Conservation (phyloP, 2,113 vertebrate genomes). For the Eublepharis macularius region DNA sequence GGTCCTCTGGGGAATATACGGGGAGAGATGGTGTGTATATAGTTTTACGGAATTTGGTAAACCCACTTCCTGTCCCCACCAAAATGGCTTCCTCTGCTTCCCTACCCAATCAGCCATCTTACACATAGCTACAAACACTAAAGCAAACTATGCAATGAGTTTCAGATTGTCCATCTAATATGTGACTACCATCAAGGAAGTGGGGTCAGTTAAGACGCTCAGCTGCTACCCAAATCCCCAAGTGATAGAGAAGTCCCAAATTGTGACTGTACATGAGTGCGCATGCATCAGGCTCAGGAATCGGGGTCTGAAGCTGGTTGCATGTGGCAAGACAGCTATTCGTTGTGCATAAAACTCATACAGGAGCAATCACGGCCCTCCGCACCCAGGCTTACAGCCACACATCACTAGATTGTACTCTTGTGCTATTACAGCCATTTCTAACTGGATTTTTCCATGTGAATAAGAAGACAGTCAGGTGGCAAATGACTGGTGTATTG, state of each 20-base stretch:
- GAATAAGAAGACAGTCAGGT: no score
- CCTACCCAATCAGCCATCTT: neutral
- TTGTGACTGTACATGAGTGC: neutral
- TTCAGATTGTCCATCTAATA: neutral
- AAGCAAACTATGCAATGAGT: neutral
- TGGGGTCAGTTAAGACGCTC: neutral
- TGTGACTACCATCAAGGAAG: neutral
- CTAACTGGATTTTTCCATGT: no score
- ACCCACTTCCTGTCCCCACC: neutral
- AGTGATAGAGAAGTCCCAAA: neutral
- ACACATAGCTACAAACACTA: neutral
- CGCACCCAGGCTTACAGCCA: neutral
- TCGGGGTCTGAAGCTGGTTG: neutral
- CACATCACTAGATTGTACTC: no score
- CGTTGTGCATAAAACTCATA: neutral
- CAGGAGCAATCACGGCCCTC: neutral
- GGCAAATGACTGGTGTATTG: no score
- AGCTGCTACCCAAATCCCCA: neutral
- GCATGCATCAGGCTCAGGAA: neutral
- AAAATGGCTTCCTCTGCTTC: neutral
- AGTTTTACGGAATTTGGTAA: neutral
- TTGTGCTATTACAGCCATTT: no score
- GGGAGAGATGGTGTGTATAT: neutral
- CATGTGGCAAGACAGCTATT: neutral
- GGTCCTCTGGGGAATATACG: no score